phyloP scores from a whole-genome alignment of 2,888 invertebrate species.

The Gerris lacustris region DNA sequence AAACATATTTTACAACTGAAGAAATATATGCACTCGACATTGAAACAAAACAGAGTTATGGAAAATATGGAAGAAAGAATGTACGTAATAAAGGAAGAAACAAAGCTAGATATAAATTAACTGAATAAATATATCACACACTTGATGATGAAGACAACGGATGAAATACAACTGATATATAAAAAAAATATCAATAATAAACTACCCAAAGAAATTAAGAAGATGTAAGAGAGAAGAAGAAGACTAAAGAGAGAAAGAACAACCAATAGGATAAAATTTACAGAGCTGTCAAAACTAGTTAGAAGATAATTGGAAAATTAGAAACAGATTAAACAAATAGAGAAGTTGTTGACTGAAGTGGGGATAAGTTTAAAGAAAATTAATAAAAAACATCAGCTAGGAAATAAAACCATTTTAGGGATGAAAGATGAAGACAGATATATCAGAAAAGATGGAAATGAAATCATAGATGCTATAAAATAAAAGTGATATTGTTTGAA shows the following conservation, averaged over 20 bases:
- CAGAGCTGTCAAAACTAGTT: conserved; percentile 4
- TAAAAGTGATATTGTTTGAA: neutral
- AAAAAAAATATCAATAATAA: conserved; percentile 7
- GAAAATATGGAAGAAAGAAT: too few relatives aligned
- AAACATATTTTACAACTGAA: too few relatives aligned
- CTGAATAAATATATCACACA: too few relatives aligned
- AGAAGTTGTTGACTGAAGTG: neutral
- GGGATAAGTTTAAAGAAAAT: neutral
- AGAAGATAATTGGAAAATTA: conserved; percentile 4
- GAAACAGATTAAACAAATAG: neutral
- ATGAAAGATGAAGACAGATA: conserved; percentile 6
- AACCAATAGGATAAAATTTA: neutral
- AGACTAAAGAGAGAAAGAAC: neutral
- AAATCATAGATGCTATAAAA: neutral
- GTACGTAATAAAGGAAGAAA: too few relatives aligned
- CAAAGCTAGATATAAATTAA: too few relatives aligned
- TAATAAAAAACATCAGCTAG: neutral
- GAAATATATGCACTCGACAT: too few relatives aligned
- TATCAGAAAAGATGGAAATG: neutral
- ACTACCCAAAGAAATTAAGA: conserved; percentile 9
- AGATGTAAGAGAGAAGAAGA: neutral
- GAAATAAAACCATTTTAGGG: conserved; percentile 2
- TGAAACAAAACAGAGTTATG: too few relatives aligned
- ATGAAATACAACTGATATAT: neutral
- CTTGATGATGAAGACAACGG: neutral